Evolutionary conservation across 2,797 vertebrate species (phyloP).

Genomic region (Rachycentron canadum): DNA sequence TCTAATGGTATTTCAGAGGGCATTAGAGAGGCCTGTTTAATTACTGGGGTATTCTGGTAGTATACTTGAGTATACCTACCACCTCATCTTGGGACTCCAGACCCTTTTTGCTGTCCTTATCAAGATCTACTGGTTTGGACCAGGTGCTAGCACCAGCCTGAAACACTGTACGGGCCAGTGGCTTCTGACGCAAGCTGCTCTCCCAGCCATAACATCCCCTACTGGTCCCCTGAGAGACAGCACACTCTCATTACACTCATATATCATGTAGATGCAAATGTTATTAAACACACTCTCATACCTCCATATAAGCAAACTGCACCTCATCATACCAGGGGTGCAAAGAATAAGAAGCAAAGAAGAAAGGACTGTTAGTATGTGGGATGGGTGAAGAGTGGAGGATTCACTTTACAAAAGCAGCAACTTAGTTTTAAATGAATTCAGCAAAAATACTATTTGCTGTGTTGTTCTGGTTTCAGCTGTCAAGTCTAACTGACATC

Average conservation of each 20-base stretch:
- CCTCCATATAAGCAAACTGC: background rate
- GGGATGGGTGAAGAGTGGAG: constrained; percentile 4
- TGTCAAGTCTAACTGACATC: background rate
- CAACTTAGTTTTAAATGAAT: background rate
- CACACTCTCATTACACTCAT: constrained; percentile 66
- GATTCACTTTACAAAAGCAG: background rate
- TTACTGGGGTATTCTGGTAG: constrained; percentile 50
- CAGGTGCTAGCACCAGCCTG: constrained; percentile 82
- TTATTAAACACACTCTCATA: constrained; percentile 5
- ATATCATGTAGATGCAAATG: constrained; percentile 55
- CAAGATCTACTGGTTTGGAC: constrained; percentile 64
- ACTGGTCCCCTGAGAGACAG: constrained; percentile 78
- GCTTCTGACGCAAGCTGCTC: constrained; percentile 84
- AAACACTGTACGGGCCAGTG: constrained; percentile 82
- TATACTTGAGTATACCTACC: constrained; percentile 79
- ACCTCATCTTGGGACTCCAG: constrained; percentile 68
- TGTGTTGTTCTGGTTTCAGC: background rate
- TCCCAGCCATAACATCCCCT: constrained; percentile 83
- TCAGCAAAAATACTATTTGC: background rate
- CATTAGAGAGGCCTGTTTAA: constrained; percentile 7
- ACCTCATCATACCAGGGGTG: background rate
- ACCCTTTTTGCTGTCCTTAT: constrained; percentile 62
- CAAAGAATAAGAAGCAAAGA: background rate
- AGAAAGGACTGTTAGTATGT: constrained; percentile 29
- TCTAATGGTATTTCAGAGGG: constrained; percentile 13